Percentiles rank a stretch among this genome's conserved stretches.
Conservation (phyloP, 2,113 vertebrate genomes). For the Myiagra hebetior region DNA sequence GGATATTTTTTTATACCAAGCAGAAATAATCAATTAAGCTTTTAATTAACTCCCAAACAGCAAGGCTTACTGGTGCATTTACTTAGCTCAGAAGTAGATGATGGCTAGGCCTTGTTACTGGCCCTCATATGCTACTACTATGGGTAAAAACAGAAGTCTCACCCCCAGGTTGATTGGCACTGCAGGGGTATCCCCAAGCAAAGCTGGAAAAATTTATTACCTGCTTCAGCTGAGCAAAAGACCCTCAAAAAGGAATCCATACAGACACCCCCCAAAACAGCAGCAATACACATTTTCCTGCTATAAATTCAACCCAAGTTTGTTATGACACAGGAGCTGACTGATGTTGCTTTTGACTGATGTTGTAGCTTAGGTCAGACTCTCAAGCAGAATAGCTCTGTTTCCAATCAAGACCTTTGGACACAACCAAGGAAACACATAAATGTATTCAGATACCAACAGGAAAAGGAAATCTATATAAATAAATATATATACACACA, state of each 20-base stretch:
- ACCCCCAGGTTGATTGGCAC: neutral
- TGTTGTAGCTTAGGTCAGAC: neutral
- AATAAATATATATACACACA: fast-evolving
- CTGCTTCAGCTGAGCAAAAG: neutral
- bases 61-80: neutral
- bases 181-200: neutral
- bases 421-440: neutral
- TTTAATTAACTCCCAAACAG: neutral
- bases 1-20: neutral
- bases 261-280: neutral
- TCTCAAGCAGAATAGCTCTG: neutral
- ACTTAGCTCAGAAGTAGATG: neutral
- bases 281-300: neutral
- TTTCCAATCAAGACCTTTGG: neutral
- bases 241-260: neutral
- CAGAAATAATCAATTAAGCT: neutral
- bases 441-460: neutral
- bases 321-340: neutral
- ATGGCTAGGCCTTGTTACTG: neutral
- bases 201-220: neutral
- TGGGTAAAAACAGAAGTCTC: neutral
- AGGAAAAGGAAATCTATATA: neutral
- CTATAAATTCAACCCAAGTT: neutral
- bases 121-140: too few relatives aligned
- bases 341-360: neutral